These are phyloP conservation scores for Galagoides demidoff DNA, from an alignment of 2,797 vertebrate genomes.

Conservation along the genomic window DNA sequence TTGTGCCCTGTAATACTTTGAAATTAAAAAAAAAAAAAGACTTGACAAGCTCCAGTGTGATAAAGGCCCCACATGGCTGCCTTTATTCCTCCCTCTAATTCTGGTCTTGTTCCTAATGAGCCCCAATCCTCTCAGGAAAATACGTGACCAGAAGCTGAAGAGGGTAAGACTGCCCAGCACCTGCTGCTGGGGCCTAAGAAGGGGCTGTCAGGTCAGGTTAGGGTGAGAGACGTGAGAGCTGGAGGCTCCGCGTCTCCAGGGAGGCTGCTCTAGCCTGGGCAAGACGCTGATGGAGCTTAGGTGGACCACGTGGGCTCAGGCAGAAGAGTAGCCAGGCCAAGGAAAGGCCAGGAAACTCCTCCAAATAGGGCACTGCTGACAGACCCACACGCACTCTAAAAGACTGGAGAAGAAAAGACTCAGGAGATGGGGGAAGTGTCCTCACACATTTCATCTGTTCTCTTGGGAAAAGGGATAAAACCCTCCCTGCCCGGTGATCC, in stretches of 20 bases:
- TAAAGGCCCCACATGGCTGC: not conserved
- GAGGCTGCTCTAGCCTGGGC: not conserved
- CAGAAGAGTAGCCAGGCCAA: not conserved
- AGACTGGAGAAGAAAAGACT: not conserved
- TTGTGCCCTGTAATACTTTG: no score
- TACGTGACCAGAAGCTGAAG: not conserved
- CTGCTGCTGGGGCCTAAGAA: not conserved
- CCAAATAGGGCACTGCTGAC: not conserved
- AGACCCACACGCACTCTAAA: not conserved
- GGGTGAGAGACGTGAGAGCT: not conserved
- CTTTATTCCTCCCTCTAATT: not conserved
- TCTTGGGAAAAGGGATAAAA: not conserved
- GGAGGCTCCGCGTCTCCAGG: not conserved
- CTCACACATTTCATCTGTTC: not conserved
- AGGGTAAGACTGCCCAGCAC: not conserved
- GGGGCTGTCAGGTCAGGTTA: not conserved
- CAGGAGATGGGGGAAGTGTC: not conserved
- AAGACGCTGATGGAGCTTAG: no score
- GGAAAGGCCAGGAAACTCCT: not conserved
- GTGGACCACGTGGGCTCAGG: not conserved
- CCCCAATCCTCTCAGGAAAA: not conserved
- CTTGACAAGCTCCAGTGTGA: not conserved
- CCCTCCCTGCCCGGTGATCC: not conserved
- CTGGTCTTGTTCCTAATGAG: not conserved
- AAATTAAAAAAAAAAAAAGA: not conserved